Percentiles rank a stretch among this genome's conserved stretches.
Evolutionary conservation across 1,140 invertebrate genomes (phyloP).

Genomic region (Leptinotarsa undecemlineata): DNA sequence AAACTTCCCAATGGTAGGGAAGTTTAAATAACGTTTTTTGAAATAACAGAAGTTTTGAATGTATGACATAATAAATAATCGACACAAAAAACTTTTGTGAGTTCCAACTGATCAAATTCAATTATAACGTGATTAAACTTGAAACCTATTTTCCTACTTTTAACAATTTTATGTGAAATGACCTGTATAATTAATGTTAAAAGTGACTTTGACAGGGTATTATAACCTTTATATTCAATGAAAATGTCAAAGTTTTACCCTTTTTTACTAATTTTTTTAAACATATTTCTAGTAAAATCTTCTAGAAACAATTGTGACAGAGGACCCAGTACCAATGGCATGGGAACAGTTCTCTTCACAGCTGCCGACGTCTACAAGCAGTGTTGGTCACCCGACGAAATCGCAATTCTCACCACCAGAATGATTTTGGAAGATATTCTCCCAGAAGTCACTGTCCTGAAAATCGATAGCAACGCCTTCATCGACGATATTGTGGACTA

Average conservation of each 20-base stretch:
- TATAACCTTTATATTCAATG: not conserved
- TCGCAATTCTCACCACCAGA: constrained; percentile 56
- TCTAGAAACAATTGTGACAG: not conserved
- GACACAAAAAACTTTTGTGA: no score
- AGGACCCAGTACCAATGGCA: constrained; percentile 16
- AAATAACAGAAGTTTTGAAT: no score
- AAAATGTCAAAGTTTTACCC: constrained; percentile 2
- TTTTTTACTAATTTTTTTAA: constrained; percentile 5
- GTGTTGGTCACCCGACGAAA: constrained; percentile 58
- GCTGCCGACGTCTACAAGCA: constrained; percentile 47
- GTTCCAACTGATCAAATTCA: no score
- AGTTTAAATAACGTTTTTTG: no score
- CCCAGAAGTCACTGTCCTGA: constrained; percentile 49
- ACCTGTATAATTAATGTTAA: no score
- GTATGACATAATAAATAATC: no score
- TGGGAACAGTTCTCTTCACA: constrained; percentile 55
- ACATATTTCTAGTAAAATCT: not conserved
- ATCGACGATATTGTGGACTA: constrained; percentile 58
- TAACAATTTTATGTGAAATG: no score
- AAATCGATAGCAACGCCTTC: constrained; percentile 55
- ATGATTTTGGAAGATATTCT: constrained; percentile 56
- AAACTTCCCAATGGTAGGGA: no score
- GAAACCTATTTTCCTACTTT: no score
- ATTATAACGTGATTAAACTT: no score
- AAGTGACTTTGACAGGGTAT: no score